phyloP scores from a whole-genome alignment of 2,797 vertebrate species.

The Stomatorhinus walkeri region DNA sequence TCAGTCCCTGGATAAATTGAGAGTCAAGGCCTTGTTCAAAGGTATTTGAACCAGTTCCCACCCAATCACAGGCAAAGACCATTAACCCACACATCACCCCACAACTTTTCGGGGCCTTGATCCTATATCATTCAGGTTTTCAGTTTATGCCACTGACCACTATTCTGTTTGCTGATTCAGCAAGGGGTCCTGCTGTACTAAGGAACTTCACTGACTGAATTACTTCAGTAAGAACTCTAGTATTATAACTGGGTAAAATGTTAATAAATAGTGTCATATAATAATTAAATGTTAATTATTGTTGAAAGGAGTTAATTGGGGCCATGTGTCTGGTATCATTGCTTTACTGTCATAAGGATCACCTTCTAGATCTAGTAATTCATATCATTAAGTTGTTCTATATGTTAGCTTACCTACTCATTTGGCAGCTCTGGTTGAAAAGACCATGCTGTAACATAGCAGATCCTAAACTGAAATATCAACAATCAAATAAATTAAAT shows the following conservation, averaged over 20 bases:
- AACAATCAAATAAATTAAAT: background rate
- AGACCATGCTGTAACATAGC: background rate
- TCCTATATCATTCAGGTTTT: background rate
- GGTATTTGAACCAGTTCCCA: background rate
- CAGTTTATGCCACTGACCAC: background rate
- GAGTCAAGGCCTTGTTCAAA: background rate
- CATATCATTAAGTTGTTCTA: background rate
- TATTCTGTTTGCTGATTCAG: background rate
- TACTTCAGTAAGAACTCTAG: background rate
- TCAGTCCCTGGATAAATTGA: background rate
- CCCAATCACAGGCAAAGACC: background rate
- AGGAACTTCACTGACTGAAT: background rate
- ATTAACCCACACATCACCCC: background rate
- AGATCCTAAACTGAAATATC: background rate
- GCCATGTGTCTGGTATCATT: background rate
- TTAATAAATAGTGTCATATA: background rate
- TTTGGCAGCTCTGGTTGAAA: background rate
- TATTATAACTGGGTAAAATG: background rate
- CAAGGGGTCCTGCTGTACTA: background rate
- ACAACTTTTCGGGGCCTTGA: background rate
- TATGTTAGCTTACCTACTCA: background rate
- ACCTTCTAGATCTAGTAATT: background rate
- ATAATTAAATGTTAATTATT: background rate
- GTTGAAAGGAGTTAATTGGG: background rate
- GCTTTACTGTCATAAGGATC: background rate